Evolutionary conservation across 2,113 vertebrate genomes (phyloP).

Genomic region (Cyprinodon variegatus): DNA sequence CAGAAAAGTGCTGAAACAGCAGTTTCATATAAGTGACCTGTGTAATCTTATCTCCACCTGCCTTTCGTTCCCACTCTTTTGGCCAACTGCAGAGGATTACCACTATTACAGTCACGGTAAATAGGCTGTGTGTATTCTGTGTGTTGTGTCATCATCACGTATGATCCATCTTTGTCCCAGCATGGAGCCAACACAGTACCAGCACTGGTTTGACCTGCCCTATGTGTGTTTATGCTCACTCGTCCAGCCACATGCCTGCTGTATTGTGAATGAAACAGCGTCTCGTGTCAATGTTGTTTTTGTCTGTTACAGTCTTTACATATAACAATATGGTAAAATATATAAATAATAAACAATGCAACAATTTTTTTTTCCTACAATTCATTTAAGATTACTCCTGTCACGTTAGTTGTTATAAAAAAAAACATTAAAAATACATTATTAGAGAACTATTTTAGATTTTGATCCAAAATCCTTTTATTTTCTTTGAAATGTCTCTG

Average conservation of each 20-base stretch:
- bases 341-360: too few relatives aligned
- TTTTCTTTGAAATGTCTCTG: neutral
- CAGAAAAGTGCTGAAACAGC: conserved; percentile 50
- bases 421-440: neutral
- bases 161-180: conserved; percentile 55
- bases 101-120: conserved; percentile 99
- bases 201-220: conserved; percentile 13
- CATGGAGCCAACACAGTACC: conserved; percentile 57
- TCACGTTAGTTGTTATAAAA: neutral
- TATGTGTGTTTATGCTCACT: conserved; percentile 19
- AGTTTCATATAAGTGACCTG: conserved; percentile 57
- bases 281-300: neutral
- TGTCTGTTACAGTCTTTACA: neutral
- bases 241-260: conserved; percentile 16
- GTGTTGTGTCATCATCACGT: conserved; percentile 57
- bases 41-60: conserved; percentile 79
- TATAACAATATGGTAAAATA: too few relatives aligned
- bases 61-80: conserved; percentile 71
- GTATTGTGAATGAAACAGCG: conserved; percentile 20
- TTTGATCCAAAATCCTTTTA: neutral
- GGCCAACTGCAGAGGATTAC: conserved; percentile 95
- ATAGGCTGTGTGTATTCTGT: conserved; percentile 66
- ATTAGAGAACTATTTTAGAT: neutral
- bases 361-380: too few relatives aligned
- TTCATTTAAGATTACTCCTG: too few relatives aligned